Evolutionary conservation across 92 coral and sea anemone genomes (phyloP).

Genomic region (Porites lobata): DNA sequence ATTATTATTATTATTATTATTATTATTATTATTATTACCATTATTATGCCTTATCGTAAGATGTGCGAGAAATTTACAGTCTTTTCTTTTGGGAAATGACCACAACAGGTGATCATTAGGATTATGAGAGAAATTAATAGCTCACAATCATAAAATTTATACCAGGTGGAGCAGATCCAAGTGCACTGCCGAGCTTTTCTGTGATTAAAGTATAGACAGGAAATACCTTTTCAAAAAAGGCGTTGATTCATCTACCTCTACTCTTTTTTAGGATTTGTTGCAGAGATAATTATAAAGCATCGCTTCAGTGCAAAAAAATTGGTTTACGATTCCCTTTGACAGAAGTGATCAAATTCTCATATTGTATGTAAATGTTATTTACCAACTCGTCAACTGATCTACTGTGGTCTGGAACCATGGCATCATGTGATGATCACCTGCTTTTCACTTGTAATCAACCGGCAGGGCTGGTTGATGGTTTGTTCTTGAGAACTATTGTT

Average conservation of each 20-base stretch:
- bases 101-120: too few relatives aligned
- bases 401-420: constrained; percentile 51
- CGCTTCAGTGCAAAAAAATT: not conserved
- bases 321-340: not conserved
- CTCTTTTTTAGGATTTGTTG: not conserved
- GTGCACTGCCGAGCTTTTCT: too few relatives aligned
- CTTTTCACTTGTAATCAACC: constrained; percentile 23
- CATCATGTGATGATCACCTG: not conserved
- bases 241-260: not conserved
- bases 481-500: not conserved
- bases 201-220: too few relatives aligned
- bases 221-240: too few relatives aligned
- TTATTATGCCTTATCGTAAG: too few relatives aligned
- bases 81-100: too few relatives aligned
- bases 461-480: constrained; percentile 42
- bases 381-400: constrained; percentile 1
- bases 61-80: too few relatives aligned
- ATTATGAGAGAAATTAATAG: too few relatives aligned
- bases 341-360: not conserved
- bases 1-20: too few relatives aligned
- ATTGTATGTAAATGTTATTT: not conserved
- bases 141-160: too few relatives aligned
- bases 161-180: too few relatives aligned
- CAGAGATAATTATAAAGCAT: not conserved
- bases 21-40: too few relatives aligned